Evolutionary conservation across 1,140 invertebrate species (phyloP), one percentile per base, ranked within the genome.

Genomic region (Asobara japonica): DNA sequence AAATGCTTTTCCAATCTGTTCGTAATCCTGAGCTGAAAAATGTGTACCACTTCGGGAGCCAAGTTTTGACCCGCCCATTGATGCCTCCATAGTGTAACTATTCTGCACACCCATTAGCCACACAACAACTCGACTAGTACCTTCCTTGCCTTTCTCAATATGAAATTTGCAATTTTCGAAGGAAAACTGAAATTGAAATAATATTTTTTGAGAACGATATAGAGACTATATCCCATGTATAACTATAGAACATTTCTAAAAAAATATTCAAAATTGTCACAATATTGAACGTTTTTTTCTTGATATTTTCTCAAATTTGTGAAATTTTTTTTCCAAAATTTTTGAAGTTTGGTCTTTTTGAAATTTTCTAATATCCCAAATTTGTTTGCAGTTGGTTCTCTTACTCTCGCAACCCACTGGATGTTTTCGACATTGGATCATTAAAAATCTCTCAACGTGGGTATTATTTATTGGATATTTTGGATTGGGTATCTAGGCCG

Each of bases 21-120:
- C 93, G 82, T 93, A 95, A 81, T 97, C 95, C 75, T 91, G 89
- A 0, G 91, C 91, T 16, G 91, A 93, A 82, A 97, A 98, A 84
- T 98, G 96, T n/a, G 93, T 96, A 0, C 93, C 93, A 73, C 91
- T 91, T 82, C 94, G 91, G n/a, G 90, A 90, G 0, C 93, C 93
- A 27, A 95, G 83, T 69, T 91, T 93, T 13, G 96, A 95, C 8
- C 96, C 96, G 69, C 94, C 95, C 87, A 97, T 96, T 0, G 96
- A 97, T 1, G 96, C 95, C 87, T 98, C 97, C 90, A 98, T 92
- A 0, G 96, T 98, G 82, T 96, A 98, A 84, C 96, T 97, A 78
- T 97, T 96, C 56, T 93, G 91, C 18, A 98, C 94, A 10, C 96
- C 96, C 91, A 98, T 92, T 88, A 96, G 94, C 95, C 96, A 98